Base-by-base conservation (phyloP, 2,888 invertebrate species). In the Chrysomela aeneicollis region DNA sequence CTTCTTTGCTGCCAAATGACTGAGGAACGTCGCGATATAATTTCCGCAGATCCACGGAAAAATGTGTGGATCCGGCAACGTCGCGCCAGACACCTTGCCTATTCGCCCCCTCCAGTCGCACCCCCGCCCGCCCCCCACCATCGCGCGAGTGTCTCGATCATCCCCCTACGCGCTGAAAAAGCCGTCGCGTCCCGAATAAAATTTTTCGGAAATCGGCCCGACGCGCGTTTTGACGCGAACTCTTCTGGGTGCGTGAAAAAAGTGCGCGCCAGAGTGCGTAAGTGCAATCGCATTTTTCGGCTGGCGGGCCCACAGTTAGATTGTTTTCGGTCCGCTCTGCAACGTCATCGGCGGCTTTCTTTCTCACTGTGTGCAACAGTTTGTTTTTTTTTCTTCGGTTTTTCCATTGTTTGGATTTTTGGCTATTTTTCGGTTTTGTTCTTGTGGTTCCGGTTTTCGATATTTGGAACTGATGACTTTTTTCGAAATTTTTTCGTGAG, bases 141-240 rank as follows among this genome's bases (percentile, higher is more conserved):
- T 78, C 78, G 79, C 80, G 79, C 78, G 78, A 78, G 79, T 79
- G 79, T 79, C 79, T 77, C 77, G 73, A 68, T 71, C 72, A 68
- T 67, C 82, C 81, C 81, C 80, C 79, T 15, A 42, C 15, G 2
- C 35, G 12, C 12, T 76, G 79, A 78, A 78, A 73, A 71, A 73
- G 59, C 54, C 64, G 54, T 59, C 53, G 61, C 73, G 78, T 78
- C 78, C 78, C 77, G 78, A 78, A 81, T 77, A 77, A 79, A 59
- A 68, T 80, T 81, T 81, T 82, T 80, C 81, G 80, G 81, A 82
- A 81, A 79, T 79, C 77, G 79, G 78, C 78, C 77, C 3, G 10
- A 8, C 26, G 78, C 79, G 77, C 80, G 81, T 81, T 82, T 82
- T 80, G 80, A 80, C 77, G 81, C 80, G 81, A 82, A 82, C 78